Evolutionary conservation across 2,113 vertebrate species (phyloP), one percentile per base, ranked within the genome.

Genomic region (Oreotrochilus melanogaster): DNA sequence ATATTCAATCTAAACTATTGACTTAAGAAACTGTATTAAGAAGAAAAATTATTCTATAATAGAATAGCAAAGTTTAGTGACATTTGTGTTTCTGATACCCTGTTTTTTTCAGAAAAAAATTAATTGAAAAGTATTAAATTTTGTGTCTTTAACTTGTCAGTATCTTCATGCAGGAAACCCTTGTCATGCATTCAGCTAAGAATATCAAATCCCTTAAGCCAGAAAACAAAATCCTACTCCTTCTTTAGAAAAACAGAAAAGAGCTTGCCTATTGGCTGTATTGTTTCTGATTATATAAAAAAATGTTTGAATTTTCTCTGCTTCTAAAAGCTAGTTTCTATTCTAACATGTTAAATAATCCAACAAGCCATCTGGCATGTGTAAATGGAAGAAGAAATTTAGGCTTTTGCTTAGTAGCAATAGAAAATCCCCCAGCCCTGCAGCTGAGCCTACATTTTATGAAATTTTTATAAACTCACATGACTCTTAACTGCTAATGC

Each of bases 331-430:
- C 16, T 57, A 18, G 10, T 73, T 94, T 92, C 86, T 86, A 33
- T 86, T 92, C 64, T 65, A 86, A 66, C n/a, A 51, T 53, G 22
- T 81, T 73, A 86, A 79, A 75, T 95, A 93, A 86, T 91, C 92
- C 60, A 67, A 10, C 58, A 73, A 81, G 22, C 45, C 58, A 88
- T 70, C 78, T 94, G 81, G 31, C 42, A 30, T n/a, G 27, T 96
- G 87, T 18, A 39, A 85, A 67, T 76, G 42, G 61, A 92, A 80
- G 42, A 83, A 76, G 42, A 86, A 93, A 91, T 31, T 58, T 28
- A 23, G 5, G 28, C 53, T 94, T 92, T 83, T 81, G 45, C 53
- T 79, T 65, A 39, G n/a, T 61, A 86, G 58, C 61, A 71, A 66
- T 24, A 64, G 65, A 92, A 87, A 84, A 81, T 74, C 8, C 39